These are phyloP conservation scores for Lottia scabra DNA, from an alignment of 2,888 invertebrate genomes.

Conservation along the genomic window DNA sequence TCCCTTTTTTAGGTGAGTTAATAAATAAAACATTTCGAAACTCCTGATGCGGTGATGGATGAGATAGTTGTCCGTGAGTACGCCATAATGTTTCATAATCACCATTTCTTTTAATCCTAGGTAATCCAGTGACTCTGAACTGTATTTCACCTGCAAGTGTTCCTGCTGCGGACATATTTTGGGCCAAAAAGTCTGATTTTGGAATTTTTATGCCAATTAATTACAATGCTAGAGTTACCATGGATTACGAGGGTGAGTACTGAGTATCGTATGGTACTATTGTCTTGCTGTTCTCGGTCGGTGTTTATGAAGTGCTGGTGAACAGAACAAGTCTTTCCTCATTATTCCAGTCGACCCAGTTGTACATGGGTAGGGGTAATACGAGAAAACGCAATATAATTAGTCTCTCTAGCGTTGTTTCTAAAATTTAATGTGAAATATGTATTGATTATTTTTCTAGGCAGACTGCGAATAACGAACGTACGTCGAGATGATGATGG, in stretches of 20 bases:
- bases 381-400: background rate
- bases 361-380: too few relatives aligned
- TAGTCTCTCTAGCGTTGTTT: background rate
- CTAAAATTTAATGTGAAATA: background rate
- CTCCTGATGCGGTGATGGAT: too few relatives aligned
- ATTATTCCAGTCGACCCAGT: too few relatives aligned
- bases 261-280: too few relatives aligned
- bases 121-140: slow-evolving; percentile 86
- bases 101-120: slow-evolving; percentile 75
- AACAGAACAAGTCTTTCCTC: too few relatives aligned
- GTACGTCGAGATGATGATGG: slow-evolving; percentile 87
- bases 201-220: slow-evolving; percentile 56
- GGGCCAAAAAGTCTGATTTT: slow-evolving; percentile 81
- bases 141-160: slow-evolving; percentile 96
- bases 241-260: slow-evolving; percentile 82
- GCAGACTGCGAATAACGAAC: slow-evolving; percentile 95
- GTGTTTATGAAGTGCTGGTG: too few relatives aligned
- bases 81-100: too few relatives aligned
- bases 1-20: background rate
- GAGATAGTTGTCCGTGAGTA: too few relatives aligned
- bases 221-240: slow-evolving; percentile 85
- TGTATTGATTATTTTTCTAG: slow-evolving; percentile 67
- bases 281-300: too few relatives aligned
- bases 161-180: slow-evolving; percentile 94
- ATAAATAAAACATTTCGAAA: background rate